Conservation (phyloP, 2,888 invertebrate genomes). For the Callyntrura guangdongensis region DNA sequence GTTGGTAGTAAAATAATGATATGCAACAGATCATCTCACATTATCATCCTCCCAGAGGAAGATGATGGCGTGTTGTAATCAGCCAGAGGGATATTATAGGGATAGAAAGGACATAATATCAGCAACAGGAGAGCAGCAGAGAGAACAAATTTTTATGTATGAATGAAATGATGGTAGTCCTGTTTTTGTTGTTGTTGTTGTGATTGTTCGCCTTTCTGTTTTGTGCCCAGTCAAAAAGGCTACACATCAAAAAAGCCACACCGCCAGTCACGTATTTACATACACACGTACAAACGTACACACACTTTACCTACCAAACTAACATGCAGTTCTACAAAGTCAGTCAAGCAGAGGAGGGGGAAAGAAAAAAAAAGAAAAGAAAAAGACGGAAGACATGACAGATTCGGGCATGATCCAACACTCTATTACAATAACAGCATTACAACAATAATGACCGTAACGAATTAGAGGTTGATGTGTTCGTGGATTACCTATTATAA, state of each 20-base stretch:
- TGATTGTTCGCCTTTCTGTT: constrained; percentile 43
- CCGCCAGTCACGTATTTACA: constrained; percentile 66
- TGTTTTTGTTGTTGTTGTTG: constrained; percentile 9
- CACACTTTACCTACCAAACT: background rate
- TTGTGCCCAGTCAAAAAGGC: constrained; percentile 59
- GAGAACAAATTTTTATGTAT: constrained; percentile 21
- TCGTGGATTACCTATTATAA: background rate
- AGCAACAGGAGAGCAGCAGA: background rate
- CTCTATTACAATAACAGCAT: constrained; percentile 55
- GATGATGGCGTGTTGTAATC: background rate
- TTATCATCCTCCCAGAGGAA: no score
- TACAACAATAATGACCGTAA: constrained; percentile 65
- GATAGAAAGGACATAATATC: no score
- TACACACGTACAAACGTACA: background rate
- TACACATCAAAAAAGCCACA: constrained; percentile 54
- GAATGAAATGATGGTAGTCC: constrained; percentile 2
- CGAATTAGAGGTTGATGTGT: constrained; percentile 68
- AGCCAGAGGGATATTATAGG: no score
- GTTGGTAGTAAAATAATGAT: constrained; percentile 27
- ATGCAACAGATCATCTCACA: constrained; percentile 16
- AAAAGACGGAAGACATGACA: constrained; percentile 56
- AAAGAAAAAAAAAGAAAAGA: background rate
- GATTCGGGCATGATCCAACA: constrained; percentile 74
- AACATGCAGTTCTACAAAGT: background rate
- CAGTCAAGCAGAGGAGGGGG: constrained; percentile 25